Conservation (phyloP, 2,113 vertebrate genomes). For the Nesogale talazaci region DNA sequence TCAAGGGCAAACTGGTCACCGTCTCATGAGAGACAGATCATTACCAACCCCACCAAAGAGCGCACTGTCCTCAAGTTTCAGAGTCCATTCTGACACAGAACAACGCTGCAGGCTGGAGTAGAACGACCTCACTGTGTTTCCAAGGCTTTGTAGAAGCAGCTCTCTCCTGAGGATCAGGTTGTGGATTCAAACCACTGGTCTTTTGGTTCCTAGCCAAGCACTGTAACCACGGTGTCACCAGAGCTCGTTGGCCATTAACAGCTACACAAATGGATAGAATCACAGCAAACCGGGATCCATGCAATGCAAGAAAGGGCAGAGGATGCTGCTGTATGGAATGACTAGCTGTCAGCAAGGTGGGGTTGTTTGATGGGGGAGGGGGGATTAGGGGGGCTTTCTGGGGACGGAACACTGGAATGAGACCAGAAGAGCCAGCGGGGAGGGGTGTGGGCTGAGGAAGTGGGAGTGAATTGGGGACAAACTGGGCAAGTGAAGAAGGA, state of each 20-base stretch:
- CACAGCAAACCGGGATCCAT: neutral
- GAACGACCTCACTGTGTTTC: too few relatives aligned
- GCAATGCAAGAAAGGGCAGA: neutral
- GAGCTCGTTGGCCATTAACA: neutral
- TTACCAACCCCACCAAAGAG: neutral
- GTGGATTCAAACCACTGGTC: too few relatives aligned
- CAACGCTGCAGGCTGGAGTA: too few relatives aligned
- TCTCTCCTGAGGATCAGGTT: too few relatives aligned
- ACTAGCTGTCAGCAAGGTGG: too few relatives aligned
- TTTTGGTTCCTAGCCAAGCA: too few relatives aligned
- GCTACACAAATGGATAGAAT: neutral
- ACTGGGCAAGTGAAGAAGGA: accelerated
- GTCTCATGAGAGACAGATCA: accelerated
- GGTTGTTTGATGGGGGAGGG: neutral
- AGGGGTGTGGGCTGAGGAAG: neutral
- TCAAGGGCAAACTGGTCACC: neutral
- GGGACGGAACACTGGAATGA: neutral
- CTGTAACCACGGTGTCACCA: too few relatives aligned
- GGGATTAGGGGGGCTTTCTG: neutral
- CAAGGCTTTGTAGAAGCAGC: too few relatives aligned
- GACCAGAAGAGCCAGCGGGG: neutral
- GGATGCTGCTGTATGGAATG: too few relatives aligned
- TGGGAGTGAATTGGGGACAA: neutral
- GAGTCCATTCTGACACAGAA: too few relatives aligned
- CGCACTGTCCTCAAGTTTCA: too few relatives aligned